Conservation (phyloP, 2,888 invertebrate species). For the Archips xylosteana region DNA sequence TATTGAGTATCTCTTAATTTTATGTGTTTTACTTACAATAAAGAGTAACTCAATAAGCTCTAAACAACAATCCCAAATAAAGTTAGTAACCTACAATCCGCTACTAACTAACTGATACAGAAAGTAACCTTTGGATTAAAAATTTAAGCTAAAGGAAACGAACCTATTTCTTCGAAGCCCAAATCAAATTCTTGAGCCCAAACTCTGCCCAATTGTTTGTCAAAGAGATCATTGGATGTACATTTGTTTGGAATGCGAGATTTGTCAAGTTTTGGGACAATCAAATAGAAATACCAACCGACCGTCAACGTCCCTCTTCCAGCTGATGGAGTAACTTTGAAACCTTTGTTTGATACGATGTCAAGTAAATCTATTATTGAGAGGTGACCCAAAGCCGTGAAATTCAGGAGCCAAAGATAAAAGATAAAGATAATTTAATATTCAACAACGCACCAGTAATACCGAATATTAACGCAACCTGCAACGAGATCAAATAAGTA, state of each 20-base stretch:
- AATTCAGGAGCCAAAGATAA: neutral
- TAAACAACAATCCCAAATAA: neutral
- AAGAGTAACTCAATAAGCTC: no score
- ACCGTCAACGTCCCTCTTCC: constrained; percentile 17
- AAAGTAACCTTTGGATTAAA: neutral
- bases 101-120: neutral
- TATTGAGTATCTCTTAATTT: no score
- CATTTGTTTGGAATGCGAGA: constrained; percentile 24
- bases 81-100: neutral
- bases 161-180: neutral
- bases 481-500: no score
- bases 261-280: constrained; percentile 34
- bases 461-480: no score
- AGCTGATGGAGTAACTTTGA: constrained; percentile 21
- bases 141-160: neutral
- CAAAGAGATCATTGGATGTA: constrained; percentile 17
- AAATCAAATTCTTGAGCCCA: constrained; percentile 12
- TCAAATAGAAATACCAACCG: constrained; percentile 23
- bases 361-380: constrained; percentile 13
- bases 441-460: no score
- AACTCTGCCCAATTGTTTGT: constrained; percentile 12
- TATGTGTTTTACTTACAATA: no score
- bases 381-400: neutral
- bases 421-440: no score
- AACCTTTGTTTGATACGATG: constrained; percentile 31